Conservation (phyloP, 2,797 vertebrate genomes). For the Melanotaenia pygmaea region DNA sequence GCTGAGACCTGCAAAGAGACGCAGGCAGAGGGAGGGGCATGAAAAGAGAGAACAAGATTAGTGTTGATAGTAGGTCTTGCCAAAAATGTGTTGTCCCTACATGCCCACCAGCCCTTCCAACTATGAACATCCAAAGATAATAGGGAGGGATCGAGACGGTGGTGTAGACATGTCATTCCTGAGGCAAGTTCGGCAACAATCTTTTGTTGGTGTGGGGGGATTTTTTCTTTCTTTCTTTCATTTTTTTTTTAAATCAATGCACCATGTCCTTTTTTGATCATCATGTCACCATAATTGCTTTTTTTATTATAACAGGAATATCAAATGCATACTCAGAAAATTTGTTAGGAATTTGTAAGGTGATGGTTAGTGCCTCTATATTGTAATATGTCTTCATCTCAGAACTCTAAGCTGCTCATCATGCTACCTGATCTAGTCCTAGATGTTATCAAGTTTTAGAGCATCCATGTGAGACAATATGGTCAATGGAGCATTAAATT, state of each 20-base stretch:
- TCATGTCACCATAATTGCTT: not conserved
- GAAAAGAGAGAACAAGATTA: constrained; percentile 34
- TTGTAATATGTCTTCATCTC: not conserved
- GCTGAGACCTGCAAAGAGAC: constrained; percentile 28
- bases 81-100: constrained; percentile 5
- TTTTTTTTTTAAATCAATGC: not conserved
- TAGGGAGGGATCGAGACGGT: not conserved
- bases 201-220: not conserved
- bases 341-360: not conserved
- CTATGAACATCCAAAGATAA: constrained; percentile 28
- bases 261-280: not conserved
- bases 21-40: not conserved
- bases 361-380: not conserved
- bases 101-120: not conserved
- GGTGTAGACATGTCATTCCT: constrained; percentile 16
- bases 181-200: constrained; percentile 47
- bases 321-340: no score
- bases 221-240: not conserved
- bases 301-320: not conserved
- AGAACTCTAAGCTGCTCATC: not conserved
- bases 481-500: not conserved
- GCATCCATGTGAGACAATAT: not conserved
- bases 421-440: not conserved
- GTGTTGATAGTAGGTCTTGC: constrained; percentile 18
- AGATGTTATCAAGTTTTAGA: not conserved